Base-by-base conservation (phyloP, 2,888 invertebrate genomes). In the Brenthis daphne region DNA sequence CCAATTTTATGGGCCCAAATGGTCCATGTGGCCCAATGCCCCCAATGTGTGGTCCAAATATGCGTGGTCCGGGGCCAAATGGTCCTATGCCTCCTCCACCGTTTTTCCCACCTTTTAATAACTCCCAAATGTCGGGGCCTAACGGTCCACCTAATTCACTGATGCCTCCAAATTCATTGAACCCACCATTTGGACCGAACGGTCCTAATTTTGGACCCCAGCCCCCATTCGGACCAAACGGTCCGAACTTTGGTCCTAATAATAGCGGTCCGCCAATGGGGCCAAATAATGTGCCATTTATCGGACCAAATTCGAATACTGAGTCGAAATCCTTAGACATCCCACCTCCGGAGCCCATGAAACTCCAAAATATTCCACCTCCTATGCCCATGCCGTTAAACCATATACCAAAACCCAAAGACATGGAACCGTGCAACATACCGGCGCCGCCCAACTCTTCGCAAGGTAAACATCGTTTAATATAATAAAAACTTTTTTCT, bases 341-440 rank as follows among this genome's bases (percentile, higher is more conserved):
- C 67, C 85, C 83, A 24, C 83, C 83, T 11, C 83, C 86, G 37
- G 81, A 95, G 74, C 93, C 94, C 1, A 86, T 95, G 81, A 95
- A 94, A 77, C 88, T 94, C 16, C 94, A 94, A 78, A 94, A 94
- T 71, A 94, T 95, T 77, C 94, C 95, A 29, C 93, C 94, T 2
- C 94, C 95, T 0, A 92, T 93, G 77, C 94, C 94, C 4, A 88
- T 94, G 61, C 93, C 94, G 73, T 79, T 94, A 61, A 94, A 92
- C 77, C 94, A 94, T 74, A 94, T 94, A 72, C 94, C 94, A 8
- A 94, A 94, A 75, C 94, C 94, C 0, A 94, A 94, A 75, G 94
- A 95, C 58, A 82, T 94, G 77, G 95, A 95, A 77, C 87, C 94
- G 63, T 87, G 93, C 75, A 93, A 93, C 74, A 93, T 94, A 73